phyloP scores from a whole-genome alignment of 2,113 vertebrate genomes.

The Illadopsis cleaveri region DNA sequence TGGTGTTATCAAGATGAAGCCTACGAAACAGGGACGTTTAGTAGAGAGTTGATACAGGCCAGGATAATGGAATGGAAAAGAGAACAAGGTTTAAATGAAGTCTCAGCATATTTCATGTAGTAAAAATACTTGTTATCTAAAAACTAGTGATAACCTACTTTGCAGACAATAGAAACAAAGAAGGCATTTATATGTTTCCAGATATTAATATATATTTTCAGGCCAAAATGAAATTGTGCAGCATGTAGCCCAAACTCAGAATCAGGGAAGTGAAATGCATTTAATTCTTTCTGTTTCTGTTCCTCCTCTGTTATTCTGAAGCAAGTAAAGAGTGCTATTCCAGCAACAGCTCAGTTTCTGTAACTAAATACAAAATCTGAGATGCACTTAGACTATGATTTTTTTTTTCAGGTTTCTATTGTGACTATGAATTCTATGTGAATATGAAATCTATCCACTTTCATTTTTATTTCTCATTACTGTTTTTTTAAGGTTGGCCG shows the following conservation, averaged over 20 bases:
- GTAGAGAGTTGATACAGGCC: neutral
- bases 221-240: neutral
- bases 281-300: neutral
- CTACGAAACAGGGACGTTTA: neutral
- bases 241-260: neutral
- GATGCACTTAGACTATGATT: fast-evolving
- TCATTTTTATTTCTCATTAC: neutral
- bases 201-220: neutral
- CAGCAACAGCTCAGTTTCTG: neutral
- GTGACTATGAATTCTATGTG: too few relatives aligned
- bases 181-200: neutral
- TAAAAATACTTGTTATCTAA: neutral
- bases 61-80: neutral
- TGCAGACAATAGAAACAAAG: neutral
- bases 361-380: neutral
- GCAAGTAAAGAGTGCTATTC: neutral
- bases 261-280: neutral
- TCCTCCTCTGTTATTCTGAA: neutral
- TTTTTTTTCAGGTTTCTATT: neutral
- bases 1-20: neutral
- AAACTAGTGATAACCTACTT: neutral
- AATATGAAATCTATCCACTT: neutral
- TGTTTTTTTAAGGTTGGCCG: neutral
- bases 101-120: neutral
- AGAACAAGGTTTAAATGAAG: neutral